These are phyloP conservation scores for Mimumesa dahlbomi DNA, from an alignment of 2,888 invertebrate species.

Conservation along the genomic window DNA sequence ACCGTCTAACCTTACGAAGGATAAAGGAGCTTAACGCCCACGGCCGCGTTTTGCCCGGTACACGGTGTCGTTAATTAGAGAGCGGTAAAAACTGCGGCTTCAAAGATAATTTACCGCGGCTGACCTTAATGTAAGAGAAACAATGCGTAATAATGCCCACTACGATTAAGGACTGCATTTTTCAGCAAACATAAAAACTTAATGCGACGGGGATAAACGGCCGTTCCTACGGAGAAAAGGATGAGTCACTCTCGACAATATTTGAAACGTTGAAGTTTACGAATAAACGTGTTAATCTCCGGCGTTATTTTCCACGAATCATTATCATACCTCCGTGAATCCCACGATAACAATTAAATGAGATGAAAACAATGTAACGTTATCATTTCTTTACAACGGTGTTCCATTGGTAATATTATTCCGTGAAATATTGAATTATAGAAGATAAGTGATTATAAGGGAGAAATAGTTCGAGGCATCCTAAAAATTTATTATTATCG, in stretches of 20 bases:
- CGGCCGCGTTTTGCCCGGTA: constrained; percentile 34
- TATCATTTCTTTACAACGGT: no score
- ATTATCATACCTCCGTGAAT: no score
- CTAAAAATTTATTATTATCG: constrained; percentile 43
- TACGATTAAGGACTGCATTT: constrained; percentile 39
- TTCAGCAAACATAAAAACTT: constrained; percentile 39
- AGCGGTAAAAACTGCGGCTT: constrained; percentile 57
- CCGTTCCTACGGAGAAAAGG: no score
- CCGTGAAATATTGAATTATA: no score
- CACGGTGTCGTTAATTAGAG: constrained; percentile 60
- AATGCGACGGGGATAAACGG: constrained; percentile 24
- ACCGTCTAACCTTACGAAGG: constrained; percentile 50
- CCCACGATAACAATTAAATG: no score
- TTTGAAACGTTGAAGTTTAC: no score
- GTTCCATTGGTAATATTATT: no score
- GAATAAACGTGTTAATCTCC: no score
- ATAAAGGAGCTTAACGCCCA: constrained; percentile 58
- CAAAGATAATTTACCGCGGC: constrained; percentile 48
- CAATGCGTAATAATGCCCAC: constrained; percentile 48
- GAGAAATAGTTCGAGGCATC: constrained; percentile 10
- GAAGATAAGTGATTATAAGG: neutral
- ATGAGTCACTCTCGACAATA: no score
- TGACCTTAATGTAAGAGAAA: constrained; percentile 54
- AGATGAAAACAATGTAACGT: no score
- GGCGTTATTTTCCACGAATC: no score